Evolutionary conservation across 2,113 vertebrate species (phyloP).

Genomic region (Mobula birostris): DNA sequence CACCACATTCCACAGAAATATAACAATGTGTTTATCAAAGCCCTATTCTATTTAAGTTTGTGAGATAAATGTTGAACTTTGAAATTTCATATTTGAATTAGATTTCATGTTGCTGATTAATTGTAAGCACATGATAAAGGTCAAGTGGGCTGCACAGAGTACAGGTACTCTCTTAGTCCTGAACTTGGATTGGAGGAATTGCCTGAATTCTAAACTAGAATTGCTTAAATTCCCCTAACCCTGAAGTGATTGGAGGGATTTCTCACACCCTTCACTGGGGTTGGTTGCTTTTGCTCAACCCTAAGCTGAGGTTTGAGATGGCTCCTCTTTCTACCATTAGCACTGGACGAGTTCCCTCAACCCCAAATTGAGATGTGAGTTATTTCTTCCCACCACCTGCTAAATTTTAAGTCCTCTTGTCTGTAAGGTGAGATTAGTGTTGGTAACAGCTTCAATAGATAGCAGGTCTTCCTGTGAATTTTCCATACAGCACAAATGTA

Average conservation of each 20-base stretch:
- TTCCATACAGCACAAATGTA: too few species aligned
- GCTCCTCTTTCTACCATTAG: too few species aligned
- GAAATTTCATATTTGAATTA: background rate
- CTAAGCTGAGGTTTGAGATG: too few species aligned
- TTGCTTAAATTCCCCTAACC: too few species aligned
- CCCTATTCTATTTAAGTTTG: background rate
- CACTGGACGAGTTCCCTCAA: background rate
- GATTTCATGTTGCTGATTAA: background rate
- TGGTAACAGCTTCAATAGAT: background rate
- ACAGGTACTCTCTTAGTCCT: background rate
- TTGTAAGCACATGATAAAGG: background rate
- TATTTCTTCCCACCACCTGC: background rate
- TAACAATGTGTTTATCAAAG: background rate
- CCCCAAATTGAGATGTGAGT: background rate
- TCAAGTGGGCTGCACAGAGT: background rate
- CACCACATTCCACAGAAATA: background rate
- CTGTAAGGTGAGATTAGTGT: background rate
- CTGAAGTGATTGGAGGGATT: background rate
- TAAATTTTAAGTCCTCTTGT: background rate
- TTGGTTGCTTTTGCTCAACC: too few species aligned
- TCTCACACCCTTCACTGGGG: background rate
- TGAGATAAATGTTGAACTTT: slow-evolving; percentile 20
- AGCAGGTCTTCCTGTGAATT: background rate
- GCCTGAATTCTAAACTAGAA: too few species aligned
- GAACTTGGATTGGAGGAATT: too few species aligned